These are phyloP conservation scores for Pomatorhinus ruficollis DNA, from an alignment of 2,113 vertebrate genomes.

Conservation along the genomic window DNA sequence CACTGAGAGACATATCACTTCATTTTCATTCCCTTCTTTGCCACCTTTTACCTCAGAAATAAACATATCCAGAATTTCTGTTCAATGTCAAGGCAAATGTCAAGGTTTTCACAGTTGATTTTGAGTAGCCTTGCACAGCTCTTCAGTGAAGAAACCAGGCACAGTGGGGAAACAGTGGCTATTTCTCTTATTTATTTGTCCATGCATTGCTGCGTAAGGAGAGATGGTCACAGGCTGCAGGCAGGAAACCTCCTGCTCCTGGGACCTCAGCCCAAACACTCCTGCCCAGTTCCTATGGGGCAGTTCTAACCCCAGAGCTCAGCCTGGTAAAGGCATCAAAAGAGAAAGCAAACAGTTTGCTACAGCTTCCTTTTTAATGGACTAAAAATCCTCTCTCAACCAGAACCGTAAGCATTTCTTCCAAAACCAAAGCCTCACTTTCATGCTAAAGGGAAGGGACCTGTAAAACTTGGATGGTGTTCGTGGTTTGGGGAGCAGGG, in stretches of 20 bases:
- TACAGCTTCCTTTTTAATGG: background rate
- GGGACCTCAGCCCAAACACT: background rate
- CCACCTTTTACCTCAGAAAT: background rate
- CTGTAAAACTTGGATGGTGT: rapidly evolving
- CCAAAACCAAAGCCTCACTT: background rate
- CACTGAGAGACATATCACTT: background rate
- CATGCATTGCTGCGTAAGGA: background rate
- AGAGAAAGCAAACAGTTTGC: background rate
- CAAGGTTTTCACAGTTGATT: background rate
- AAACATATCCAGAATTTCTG: background rate
- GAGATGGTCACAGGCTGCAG: background rate
- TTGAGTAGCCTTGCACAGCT: background rate
- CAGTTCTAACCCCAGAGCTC: background rate
- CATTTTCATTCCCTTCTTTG: background rate
- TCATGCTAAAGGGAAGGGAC: background rate
- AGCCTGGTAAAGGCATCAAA: background rate
- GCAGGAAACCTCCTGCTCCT: background rate
- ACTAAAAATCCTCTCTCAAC: background rate
- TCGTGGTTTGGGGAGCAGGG: background rate
- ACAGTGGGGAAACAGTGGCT: background rate
- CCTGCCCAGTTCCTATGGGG: background rate
- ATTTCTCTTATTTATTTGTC: background rate
- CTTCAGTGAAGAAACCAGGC: background rate
- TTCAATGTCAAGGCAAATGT: background rate
- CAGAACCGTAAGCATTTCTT: background rate